Conservation (phyloP, 1,140 invertebrate genomes). For the Aethina tumida region DNA sequence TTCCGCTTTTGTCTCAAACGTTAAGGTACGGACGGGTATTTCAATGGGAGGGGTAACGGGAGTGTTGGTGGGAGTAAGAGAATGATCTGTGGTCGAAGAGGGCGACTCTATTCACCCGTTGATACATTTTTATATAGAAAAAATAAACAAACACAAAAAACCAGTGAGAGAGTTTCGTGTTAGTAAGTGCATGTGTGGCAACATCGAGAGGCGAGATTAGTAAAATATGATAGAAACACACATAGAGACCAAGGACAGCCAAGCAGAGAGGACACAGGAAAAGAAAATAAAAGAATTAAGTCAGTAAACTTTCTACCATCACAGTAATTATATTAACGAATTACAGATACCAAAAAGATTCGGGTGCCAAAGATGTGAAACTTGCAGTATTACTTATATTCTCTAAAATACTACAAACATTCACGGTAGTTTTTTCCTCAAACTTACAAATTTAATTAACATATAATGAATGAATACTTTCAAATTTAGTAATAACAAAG, state of each 20-base stretch:
- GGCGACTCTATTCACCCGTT: too few species aligned
- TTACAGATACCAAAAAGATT: too few species aligned
- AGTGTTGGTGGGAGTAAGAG: conserved; percentile 24
- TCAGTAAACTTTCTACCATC: conserved; percentile 21
- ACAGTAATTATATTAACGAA: conserved; percentile 9
- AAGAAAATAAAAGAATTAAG: conserved; percentile 25
- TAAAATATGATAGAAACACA: conserved; percentile 8
- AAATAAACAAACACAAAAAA: conserved; percentile 12
- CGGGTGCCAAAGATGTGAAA: too few species aligned
- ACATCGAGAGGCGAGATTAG: conserved; percentile 1
- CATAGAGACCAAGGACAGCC: conserved; percentile 16
- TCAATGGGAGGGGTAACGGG: conserved; percentile 16
- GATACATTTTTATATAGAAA: conserved; percentile 18
- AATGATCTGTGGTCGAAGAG: conserved; percentile 22
- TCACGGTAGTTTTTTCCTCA: too few species aligned
- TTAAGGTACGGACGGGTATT: conserved; percentile 15
- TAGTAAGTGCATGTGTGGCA: conserved; percentile 6
- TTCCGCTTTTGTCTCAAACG: conserved; percentile 10
- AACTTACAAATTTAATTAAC: too few species aligned
- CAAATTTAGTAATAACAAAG: too few species aligned
- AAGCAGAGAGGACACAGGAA: conserved; percentile 17
- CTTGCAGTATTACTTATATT: too few species aligned
- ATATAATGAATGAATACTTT: too few species aligned
- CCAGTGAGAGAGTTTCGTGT: conserved; percentile 4
- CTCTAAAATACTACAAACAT: too few species aligned